phyloP scores from a whole-genome alignment of 92 coral and sea anemone genomes.

The Isaurus tuberculatus region DNA sequence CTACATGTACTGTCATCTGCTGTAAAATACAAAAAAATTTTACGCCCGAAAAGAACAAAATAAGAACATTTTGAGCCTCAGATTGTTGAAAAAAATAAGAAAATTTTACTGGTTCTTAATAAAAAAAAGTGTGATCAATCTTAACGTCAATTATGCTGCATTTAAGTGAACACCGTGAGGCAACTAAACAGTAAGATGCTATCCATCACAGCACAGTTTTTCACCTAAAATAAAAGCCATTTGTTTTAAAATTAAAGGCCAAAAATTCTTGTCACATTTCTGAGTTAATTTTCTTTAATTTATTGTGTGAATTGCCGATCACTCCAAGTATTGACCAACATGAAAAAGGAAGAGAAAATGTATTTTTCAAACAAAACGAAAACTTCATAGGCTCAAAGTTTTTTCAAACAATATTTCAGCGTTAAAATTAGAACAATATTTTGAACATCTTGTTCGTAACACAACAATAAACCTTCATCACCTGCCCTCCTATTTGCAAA shows the following conservation, averaged over 20 bases:
- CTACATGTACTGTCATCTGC: too few relatives aligned
- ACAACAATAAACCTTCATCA: neutral
- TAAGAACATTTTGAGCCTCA: too few relatives aligned
- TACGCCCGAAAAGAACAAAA: too few relatives aligned
- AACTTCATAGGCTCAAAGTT: neutral
- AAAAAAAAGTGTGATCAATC: too few relatives aligned
- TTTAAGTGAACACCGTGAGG: neutral
- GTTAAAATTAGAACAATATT: neutral
- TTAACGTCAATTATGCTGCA: neutral
- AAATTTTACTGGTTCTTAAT: too few relatives aligned
- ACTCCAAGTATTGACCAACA: neutral
- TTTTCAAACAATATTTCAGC: neutral
- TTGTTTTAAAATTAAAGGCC: neutral
- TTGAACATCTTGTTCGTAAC: neutral
- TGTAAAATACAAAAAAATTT: too few relatives aligned
- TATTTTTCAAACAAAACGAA: neutral
- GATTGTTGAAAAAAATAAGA: too few relatives aligned
- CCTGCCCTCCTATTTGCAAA: neutral
- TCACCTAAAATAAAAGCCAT: neutral
- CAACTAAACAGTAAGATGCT: neutral
- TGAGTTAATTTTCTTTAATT: neutral
- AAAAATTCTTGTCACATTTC: neutral
- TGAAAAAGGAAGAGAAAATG: neutral
- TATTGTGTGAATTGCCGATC: neutral
- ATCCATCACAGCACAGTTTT: neutral